These are phyloP conservation scores for Leptinotarsa texana DNA, from an alignment of 1,140 invertebrate species.

Conservation along the genomic window DNA sequence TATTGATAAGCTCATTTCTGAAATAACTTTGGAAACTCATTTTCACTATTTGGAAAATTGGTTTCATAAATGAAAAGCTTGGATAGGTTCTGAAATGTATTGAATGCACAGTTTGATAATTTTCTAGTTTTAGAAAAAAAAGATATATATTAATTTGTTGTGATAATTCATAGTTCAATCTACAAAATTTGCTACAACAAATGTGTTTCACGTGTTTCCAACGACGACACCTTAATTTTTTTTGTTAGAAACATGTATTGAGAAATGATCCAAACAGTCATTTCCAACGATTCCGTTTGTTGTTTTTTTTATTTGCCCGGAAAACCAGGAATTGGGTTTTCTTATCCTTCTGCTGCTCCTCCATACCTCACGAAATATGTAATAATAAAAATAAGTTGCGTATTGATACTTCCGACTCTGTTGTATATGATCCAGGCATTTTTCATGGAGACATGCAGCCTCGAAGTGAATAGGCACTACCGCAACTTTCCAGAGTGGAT, in stretches of 20 bases:
- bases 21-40: no score
- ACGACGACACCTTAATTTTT: not conserved
- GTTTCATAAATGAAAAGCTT: no score
- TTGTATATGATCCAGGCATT: not conserved
- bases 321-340: not conserved
- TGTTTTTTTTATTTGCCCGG: not conserved
- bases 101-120: no score
- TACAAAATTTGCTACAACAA: not conserved
- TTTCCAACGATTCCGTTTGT: not conserved
- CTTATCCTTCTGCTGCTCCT: not conserved
- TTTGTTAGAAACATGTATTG: not conserved
- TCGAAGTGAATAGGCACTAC: not conserved
- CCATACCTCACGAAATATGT: not conserved
- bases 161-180: no score
- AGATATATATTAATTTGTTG: no score
- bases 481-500: not conserved
- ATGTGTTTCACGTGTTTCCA: not conserved
- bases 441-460: not conserved
- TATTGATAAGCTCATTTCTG: no score
- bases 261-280: not conserved
- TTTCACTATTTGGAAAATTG: no score
- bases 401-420: not conserved
- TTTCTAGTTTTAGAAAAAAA: no score
- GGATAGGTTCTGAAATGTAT: no score
- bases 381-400: not conserved